Conservation (phyloP, 1,140 invertebrate species). For the Drosophila orena region DNA sequence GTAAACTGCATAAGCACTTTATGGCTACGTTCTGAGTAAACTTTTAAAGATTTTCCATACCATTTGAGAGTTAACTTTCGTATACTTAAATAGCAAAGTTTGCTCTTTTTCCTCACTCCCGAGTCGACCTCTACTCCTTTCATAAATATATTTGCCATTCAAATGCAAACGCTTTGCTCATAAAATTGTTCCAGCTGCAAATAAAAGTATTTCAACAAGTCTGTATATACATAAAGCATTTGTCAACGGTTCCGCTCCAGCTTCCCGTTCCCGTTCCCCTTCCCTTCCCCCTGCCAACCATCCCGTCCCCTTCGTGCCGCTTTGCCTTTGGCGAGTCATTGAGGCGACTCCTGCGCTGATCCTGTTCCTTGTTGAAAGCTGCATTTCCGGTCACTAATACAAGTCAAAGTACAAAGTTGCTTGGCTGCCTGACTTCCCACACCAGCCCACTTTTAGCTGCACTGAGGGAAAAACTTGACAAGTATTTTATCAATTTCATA, state of each 20-base stretch:
- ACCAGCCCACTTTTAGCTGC: conserved; percentile 19
- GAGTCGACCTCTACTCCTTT: conserved; percentile 34
- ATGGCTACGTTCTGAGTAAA: not conserved
- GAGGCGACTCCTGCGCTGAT: conserved; percentile 60
- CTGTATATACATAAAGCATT: conserved; percentile 63
- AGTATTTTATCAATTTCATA: too few species aligned
- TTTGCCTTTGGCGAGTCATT: conserved; percentile 70
- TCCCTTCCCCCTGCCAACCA: not conserved
- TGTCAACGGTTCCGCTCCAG: conserved; percentile 56
- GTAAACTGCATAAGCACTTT: not conserved
- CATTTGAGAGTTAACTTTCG: conserved; percentile 13
- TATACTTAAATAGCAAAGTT: conserved; percentile 58
- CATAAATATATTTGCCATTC: conserved; percentile 69
- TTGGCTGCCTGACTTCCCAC: conserved; percentile 49
- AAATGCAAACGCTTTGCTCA: conserved; percentile 70
- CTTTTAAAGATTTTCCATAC: conserved; percentile 22
- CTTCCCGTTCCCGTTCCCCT: conserved; percentile 1
- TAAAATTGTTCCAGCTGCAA: conserved; percentile 62
- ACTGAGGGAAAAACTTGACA: conserved; percentile 6
- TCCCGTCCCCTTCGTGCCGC: conserved; percentile 3
- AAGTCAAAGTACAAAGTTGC: conserved; percentile 81
- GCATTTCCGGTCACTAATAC: conserved; percentile 83
- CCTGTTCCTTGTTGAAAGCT: conserved; percentile 61
- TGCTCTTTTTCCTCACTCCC: conserved; percentile 39
- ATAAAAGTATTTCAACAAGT: conserved; percentile 69